Percentiles rank a stretch among this genome's conserved stretches.
Evolutionary conservation across 2,888 invertebrate genomes (phyloP).

Genomic region (Leucophenga maculata): DNA sequence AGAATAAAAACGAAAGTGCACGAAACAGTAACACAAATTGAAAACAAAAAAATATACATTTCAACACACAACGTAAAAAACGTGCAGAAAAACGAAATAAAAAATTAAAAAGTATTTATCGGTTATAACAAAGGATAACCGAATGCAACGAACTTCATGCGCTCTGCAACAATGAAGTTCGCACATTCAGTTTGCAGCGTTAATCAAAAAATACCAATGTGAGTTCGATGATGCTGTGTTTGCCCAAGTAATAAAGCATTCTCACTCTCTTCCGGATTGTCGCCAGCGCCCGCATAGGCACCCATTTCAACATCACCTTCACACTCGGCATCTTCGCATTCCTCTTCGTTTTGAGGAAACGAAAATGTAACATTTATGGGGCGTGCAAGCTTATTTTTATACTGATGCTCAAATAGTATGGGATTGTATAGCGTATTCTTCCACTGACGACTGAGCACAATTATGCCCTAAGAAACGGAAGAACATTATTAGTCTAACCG

Average conservation of each 20-base stretch:
- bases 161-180: conserved; percentile 30
- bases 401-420: conserved; percentile 88
- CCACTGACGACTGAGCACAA: conserved; percentile 96
- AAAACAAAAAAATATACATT: conserved; percentile 24
- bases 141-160: conserved; percentile 39
- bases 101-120: conserved; percentile 40
- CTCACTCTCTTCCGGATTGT: conserved; percentile 73
- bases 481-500: not conserved
- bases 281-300: conserved; percentile 67
- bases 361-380: conserved; percentile 92
- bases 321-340: conserved; percentile 71
- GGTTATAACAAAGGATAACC: conserved; percentile 56
- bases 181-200: conserved; percentile 57
- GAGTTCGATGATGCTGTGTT: conserved; percentile 72
- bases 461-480: conserved; percentile 81
- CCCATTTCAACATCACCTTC: conserved; percentile 69
- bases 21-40: conserved; percentile 19
- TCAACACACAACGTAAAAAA: not conserved
- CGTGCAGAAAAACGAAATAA: conserved; percentile 29
- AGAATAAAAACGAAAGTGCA: conserved; percentile 16
- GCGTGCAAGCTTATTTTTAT: conserved; percentile 85
- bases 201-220: conserved; percentile 73
- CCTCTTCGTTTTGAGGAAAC: conserved; percentile 85
- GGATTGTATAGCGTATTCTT: conserved; percentile 96
- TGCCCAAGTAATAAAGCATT: conserved; percentile 73